Percentiles rank a stretch among this genome's conserved stretches.
Evolutionary conservation across 2,888 invertebrate genomes (phyloP).

Genomic region (Trisateles emortualis): DNA sequence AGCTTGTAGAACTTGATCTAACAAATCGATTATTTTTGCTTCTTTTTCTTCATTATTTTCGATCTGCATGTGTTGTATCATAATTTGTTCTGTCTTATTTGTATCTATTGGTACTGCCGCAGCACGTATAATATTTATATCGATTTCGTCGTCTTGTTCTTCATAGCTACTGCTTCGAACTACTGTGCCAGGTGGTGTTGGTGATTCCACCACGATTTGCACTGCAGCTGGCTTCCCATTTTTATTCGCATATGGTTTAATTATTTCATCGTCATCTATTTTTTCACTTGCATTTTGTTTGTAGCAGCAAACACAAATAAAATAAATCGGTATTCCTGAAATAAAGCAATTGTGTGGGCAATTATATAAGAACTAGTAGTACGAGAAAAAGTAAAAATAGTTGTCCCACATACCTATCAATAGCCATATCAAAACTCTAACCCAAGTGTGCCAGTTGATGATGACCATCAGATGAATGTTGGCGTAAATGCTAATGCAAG

Average conservation of each 20-base stretch:
- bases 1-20: conserved; percentile 82
- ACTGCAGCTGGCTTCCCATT: conserved; percentile 69
- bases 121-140: conserved; percentile 44
- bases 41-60: conserved; percentile 79
- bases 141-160: conserved; percentile 46
- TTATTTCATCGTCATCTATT: conserved; percentile 49
- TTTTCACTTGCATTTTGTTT: conserved; percentile 54
- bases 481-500: conserved; percentile 92
- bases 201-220: conserved; percentile 76
- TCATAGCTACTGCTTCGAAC: conserved; percentile 57
- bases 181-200: conserved; percentile 75
- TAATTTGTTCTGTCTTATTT: conserved; percentile 63
- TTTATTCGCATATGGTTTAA: conserved; percentile 51
- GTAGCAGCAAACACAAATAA: conserved; percentile 69
- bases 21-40: conserved; percentile 80
- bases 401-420: conserved; percentile 88
- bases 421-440: conserved; percentile 94
- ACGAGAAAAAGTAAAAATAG: too few relatives aligned
- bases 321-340: conserved; percentile 76
- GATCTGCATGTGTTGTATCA: conserved; percentile 65
- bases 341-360: neutral
- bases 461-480: conserved; percentile 95
- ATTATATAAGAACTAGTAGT: neutral
- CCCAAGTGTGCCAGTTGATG: conserved; percentile 92
- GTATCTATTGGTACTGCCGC: conserved; percentile 53